Base-by-base conservation (phyloP, 2,797 vertebrate species). In the Girardinus metallicus region DNA sequence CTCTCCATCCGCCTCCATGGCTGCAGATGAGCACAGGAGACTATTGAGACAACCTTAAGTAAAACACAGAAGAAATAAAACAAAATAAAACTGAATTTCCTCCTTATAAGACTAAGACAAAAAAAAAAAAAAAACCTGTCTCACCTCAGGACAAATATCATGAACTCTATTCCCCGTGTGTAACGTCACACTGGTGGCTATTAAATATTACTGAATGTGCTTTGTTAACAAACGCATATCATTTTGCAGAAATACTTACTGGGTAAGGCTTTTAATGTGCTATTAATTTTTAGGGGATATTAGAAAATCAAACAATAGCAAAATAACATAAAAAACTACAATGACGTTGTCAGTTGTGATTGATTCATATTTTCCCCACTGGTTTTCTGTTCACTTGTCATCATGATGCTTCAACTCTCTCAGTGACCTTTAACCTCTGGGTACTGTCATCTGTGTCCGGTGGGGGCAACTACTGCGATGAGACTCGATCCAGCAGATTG, bases 1-100 rank as follows among this genome's bases (percentile, higher is more conserved):
- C 87, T 99, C 98, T 55, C 97, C 98, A 85, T 98, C 97, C 0
- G 97, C 97, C 96, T 99, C 98, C 98, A 99, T 99, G 86, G 78
- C 83, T 81, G 76, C 66, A 10, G 55, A 55, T 55, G 73, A 83
- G 55, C 66, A 10, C 66, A 55, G 57, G 70, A 83, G 51, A 86
- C 81, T 85, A 77, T 80, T 10, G n/a, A 86, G 60, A 1, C 9
- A 6, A 75, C 76, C 34, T 47, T 86, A 82, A 87, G 49, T 78
- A 82, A 88, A 62, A 83, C 71, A 46, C 16, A 12, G 36, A 15
- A 47, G 34, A 68, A 68, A 10, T 41, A 39, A 4, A 23, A 62
- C 2, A 36, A 39, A 36, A 51, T 0, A 26, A 23, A 51, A 51
- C 21, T 51, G 49, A 39, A 68, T 34, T 23, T 41, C 21, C 4